phyloP scores from a whole-genome alignment of 1,140 invertebrate genomes.

The Panonychus citri region DNA sequence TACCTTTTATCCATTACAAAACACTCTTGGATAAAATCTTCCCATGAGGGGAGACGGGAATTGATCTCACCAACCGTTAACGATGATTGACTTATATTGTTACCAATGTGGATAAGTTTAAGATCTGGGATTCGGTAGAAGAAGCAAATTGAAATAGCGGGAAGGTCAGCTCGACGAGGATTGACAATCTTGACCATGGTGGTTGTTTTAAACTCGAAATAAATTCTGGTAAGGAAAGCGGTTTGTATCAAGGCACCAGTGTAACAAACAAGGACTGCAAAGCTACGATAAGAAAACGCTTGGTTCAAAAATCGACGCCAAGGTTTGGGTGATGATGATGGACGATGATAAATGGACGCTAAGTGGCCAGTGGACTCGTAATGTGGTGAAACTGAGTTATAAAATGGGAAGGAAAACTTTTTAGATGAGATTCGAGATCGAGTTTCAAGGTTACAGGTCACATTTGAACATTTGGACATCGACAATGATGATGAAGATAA shows the following conservation, averaged over 20 bases:
- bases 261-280: background rate
- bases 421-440: no score
- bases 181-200: background rate
- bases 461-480: no score
- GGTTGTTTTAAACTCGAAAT: background rate
- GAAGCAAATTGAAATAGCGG: background rate
- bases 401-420: no score
- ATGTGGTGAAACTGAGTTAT: no score
- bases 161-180: background rate
- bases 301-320: no score
- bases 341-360: no score
- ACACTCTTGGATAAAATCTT: background rate
- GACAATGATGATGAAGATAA: no score
- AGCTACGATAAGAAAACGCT: background rate
- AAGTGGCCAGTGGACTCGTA: no score
- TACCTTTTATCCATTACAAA: background rate
- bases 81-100: background rate
- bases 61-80: background rate
- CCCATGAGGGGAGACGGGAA: background rate
- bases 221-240: background rate
- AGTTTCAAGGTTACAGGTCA: no score
- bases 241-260: background rate
- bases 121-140: background rate
- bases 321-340: no score
- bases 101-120: background rate